These are phyloP conservation scores for Spea multiplicata DNA, from an alignment of 2,113 vertebrate species.

Conservation along the genomic window DNA sequence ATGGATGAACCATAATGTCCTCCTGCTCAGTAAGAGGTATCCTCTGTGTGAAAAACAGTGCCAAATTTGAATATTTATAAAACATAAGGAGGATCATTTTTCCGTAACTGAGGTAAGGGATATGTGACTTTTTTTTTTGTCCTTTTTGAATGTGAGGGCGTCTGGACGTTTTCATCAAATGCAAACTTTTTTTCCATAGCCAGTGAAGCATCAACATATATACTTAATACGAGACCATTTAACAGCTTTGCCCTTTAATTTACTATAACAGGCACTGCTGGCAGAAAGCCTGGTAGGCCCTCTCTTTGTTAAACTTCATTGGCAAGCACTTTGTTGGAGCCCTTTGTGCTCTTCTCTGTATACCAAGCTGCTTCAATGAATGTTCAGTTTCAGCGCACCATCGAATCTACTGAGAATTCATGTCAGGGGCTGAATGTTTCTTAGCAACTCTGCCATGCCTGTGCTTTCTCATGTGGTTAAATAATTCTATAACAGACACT, in stretches of 20 bases:
- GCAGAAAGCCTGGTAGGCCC: constrained; percentile 3
- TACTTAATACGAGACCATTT: no score
- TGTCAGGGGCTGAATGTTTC: constrained; percentile 65
- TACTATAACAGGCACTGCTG: not conserved
- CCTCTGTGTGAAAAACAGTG: no score
- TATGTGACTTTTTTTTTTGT: no score
- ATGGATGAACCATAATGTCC: no score
- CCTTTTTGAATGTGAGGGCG: no score
- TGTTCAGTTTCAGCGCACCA: constrained; percentile 52
- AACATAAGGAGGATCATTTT: no score
- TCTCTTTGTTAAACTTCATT: constrained; percentile 33
- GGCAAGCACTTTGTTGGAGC: constrained; percentile 31
- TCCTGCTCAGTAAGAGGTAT: no score
- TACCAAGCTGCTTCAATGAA: constrained; percentile 35
- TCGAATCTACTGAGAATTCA: constrained; percentile 62
- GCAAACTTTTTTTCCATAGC: no score
- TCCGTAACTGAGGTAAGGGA: no score
- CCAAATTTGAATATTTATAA: no score
- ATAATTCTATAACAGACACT: constrained; percentile 26
- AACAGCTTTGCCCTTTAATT: not conserved
- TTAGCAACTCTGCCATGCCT: constrained; percentile 64
- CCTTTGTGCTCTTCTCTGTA: not conserved
- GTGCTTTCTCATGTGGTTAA: constrained; percentile 54
- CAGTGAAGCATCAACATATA: no score
- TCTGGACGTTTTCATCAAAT: no score